Evolutionary conservation across 2,888 invertebrate genomes (phyloP).

Genomic region (Allygus modestus): DNA sequence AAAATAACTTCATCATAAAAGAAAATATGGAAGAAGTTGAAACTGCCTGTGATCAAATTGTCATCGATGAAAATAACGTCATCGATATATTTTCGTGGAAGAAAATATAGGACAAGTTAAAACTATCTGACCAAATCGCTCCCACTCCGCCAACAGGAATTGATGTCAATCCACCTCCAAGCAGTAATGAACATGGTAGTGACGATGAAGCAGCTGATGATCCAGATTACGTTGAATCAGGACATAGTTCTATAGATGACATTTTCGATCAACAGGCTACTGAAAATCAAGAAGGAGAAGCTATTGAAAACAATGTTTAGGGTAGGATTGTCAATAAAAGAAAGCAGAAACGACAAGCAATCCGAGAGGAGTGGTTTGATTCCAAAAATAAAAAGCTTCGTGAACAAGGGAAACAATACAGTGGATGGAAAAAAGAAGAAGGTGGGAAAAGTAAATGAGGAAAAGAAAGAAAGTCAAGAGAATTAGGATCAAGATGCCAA

Average conservation of each 20-base stretch:
- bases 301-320: neutral
- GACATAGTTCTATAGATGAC: neutral
- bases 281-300: neutral
- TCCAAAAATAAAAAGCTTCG: neutral
- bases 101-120: neutral
- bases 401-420: slow-evolving; percentile 3
- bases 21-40: neutral
- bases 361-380: slow-evolving; percentile 29
- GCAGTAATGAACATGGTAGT: neutral
- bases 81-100: no score
- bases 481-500: slow-evolving; percentile 3
- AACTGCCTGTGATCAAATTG: neutral
- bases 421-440: slow-evolving; percentile 17
- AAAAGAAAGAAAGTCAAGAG: slow-evolving; percentile 1
- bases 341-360: no score
- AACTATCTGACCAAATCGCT: no score
- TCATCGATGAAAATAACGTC: neutral
- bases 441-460: neutral
- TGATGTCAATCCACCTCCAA: neutral
- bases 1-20: neutral
- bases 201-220: neutral
- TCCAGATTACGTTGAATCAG: neutral
- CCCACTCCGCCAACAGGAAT: no score
- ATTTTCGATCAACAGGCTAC: neutral
- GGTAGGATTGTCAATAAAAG: no score